Conservation (phyloP, 2,797 vertebrate genomes). For the Harpagifer antarcticus region DNA sequence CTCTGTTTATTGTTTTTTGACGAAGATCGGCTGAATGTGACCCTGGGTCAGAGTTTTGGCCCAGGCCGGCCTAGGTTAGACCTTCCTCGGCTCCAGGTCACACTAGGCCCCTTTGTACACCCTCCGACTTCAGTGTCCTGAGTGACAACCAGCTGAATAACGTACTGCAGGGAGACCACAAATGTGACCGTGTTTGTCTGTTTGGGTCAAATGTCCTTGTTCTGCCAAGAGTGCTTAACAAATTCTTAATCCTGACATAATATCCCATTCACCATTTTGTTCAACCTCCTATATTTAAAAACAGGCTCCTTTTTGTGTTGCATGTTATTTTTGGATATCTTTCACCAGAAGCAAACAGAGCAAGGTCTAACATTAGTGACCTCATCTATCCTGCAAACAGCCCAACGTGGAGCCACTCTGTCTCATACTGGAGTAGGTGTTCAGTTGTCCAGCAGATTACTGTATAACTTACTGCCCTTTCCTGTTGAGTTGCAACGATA, state of each 20-base stretch:
- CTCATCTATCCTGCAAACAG: slow-evolving; percentile 53
- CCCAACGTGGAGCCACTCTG: slow-evolving; percentile 57
- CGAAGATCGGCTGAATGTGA: slow-evolving; percentile 64
- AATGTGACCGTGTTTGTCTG: slow-evolving; percentile 57
- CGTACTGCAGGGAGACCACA: slow-evolving; percentile 43
- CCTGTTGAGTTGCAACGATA: slow-evolving; percentile 34
- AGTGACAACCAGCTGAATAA: slow-evolving; percentile 44
- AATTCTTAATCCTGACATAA: slow-evolving; percentile 30
- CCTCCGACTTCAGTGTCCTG: slow-evolving; percentile 36
- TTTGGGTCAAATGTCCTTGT: slow-evolving; percentile 62
- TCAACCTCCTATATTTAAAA: slow-evolving; percentile 29
- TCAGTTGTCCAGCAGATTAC: slow-evolving; percentile 51
- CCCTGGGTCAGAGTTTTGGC: slow-evolving; percentile 71
- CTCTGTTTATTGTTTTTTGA: slow-evolving; percentile 78
- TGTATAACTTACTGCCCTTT: slow-evolving; percentile 43
- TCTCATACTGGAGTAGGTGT: slow-evolving; percentile 59
- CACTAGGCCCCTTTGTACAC: slow-evolving; percentile 69
- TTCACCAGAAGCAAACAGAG: slow-evolving; percentile 38
- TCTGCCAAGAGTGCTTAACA: slow-evolving; percentile 30
- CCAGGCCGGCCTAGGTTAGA: slow-evolving; percentile 51
- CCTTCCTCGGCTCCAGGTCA: slow-evolving; percentile 56
- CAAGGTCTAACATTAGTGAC: slow-evolving; percentile 54
- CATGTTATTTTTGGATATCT: slow-evolving; percentile 55
- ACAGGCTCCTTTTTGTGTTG: slow-evolving; percentile 41
- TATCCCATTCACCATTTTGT: slow-evolving; percentile 42